Conservation (phyloP, 2,888 invertebrate genomes). For the Galeruca laticollis region DNA sequence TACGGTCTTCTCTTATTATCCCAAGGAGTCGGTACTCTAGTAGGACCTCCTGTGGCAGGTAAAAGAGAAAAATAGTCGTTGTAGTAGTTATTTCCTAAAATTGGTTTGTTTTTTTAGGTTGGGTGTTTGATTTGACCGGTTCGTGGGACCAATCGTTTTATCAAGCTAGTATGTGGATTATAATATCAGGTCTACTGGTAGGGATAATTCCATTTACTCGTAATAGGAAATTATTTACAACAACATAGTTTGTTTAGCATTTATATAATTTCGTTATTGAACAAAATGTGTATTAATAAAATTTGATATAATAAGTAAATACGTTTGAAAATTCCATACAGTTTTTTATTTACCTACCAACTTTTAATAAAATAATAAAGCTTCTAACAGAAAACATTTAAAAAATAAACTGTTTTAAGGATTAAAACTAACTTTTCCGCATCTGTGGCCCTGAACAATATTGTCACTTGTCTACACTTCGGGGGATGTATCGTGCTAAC, state of each 20-base stretch:
- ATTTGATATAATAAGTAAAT: conserved; percentile 8
- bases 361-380: background rate
- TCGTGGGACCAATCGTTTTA: conserved; percentile 85
- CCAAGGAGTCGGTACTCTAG: conserved; percentile 92
- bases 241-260: background rate
- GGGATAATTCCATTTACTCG: conserved; percentile 76
- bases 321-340: background rate
- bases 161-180: conserved; percentile 84
- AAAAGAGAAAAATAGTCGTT: conserved; percentile 33
- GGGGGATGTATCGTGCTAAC: too few relatives aligned
- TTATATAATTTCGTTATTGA: background rate
- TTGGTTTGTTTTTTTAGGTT: conserved; percentile 63
- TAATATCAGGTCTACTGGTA: conserved; percentile 80
- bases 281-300: background rate
- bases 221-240: conserved; percentile 70
- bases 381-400: background rate
- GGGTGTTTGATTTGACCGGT: conserved; percentile 75
- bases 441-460: too few relatives aligned
- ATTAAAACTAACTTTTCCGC: too few relatives aligned
- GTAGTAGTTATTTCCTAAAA: too few relatives aligned
- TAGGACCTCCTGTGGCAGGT: conserved; percentile 94
- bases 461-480: too few relatives aligned
- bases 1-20: conserved; percentile 91
- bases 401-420: too few relatives aligned
- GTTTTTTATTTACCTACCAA: background rate